Percentiles rank a stretch among this genome's conserved stretches.
These are phyloP conservation scores for Oryzaephilus surinamensis DNA, from an alignment of 1,140 invertebrate species.

Conservation along the genomic window DNA sequence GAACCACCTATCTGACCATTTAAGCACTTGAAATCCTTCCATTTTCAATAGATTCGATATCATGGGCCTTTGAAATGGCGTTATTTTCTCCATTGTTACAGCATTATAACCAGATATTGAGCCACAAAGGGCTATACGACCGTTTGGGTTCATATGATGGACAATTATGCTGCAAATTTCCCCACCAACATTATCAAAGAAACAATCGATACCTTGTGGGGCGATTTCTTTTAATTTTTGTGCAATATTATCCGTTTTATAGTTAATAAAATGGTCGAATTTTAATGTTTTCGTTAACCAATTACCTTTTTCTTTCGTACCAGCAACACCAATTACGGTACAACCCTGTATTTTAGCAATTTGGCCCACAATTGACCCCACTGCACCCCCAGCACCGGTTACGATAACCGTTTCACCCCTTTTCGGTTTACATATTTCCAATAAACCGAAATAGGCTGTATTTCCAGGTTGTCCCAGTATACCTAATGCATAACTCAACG, in stretches of 20 bases:
- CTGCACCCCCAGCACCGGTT: constrained; percentile 55
- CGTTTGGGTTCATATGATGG: constrained; percentile 46
- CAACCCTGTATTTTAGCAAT: constrained; percentile 57
- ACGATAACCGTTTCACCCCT: constrained; percentile 55
- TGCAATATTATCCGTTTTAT: constrained; percentile 47
- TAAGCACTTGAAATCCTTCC: constrained; percentile 47
- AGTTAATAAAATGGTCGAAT: constrained; percentile 59
- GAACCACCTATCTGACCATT: constrained; percentile 39
- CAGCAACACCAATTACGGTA: constrained; percentile 58
- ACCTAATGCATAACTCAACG: constrained; percentile 39
- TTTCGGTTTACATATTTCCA: constrained; percentile 50
- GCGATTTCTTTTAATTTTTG: constrained; percentile 45
- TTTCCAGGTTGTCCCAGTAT: constrained; percentile 49
- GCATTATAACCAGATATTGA: constrained; percentile 48
- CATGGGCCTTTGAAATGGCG: constrained; percentile 42
- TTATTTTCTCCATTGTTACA: constrained; percentile 29
- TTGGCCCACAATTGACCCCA: constrained; percentile 61
- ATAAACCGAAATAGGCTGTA: constrained; percentile 60
- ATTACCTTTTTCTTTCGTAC: constrained; percentile 53
- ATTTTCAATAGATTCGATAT: constrained; percentile 45
- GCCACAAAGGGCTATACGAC: constrained; percentile 50
- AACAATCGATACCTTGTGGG: constrained; percentile 56
- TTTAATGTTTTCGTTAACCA: constrained; percentile 51
- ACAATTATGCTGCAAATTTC: constrained; percentile 48
- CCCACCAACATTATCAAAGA: constrained; percentile 60